Base-by-base conservation (phyloP, 2,888 invertebrate species). In the Ischnura elegans region DNA sequence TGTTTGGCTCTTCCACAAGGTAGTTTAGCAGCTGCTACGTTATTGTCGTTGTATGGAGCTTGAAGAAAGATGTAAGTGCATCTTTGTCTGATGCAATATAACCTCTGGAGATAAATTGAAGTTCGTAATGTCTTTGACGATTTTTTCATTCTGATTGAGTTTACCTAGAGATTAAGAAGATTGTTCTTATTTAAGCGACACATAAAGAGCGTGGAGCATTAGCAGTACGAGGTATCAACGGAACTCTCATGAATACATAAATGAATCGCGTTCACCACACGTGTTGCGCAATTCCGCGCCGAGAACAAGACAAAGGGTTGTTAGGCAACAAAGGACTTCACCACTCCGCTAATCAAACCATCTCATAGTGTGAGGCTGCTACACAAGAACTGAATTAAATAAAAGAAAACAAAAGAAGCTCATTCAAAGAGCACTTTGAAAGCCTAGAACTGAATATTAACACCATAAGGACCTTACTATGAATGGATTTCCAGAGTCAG, bases 271-370 rank as follows among this genome's bases (percentile, higher is more conserved):
- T 10, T 76, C 76, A 36, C 36, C 76, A 16, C 16, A 36, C 8
- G 25, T 10, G 76, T 76, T 76, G 76, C 76, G 76, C 76, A 76
- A 76, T 76, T 76, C 76, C 76, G 36, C 76, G 10, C 76, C 36
- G 29, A 76, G 76, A 36, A 36, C 76, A 36, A 76, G 76, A 76
- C 76, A 76, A 76, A 76, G 76, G 76, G 76, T 76, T 76, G 76
- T 76, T 76, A 76, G 76, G 29, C 16, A 76, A 76, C 76, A 76
- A 76, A 76, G 36, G 76, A 76, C 76, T 76, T 76, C 76, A 36
- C 76, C 76, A 76, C 36, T 10, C 13, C 16, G 36, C 76, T 76
- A 76, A 76, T 76, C 76, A 76, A 76, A 36, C 76, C 76, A 76
- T 76, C 76, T 76, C 16, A 36, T 36, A 16, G 2, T 36, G 76